phyloP scores from a whole-genome alignment of 92 coral and sea anemone species.

The Palythoa heliodiscus region DNA sequence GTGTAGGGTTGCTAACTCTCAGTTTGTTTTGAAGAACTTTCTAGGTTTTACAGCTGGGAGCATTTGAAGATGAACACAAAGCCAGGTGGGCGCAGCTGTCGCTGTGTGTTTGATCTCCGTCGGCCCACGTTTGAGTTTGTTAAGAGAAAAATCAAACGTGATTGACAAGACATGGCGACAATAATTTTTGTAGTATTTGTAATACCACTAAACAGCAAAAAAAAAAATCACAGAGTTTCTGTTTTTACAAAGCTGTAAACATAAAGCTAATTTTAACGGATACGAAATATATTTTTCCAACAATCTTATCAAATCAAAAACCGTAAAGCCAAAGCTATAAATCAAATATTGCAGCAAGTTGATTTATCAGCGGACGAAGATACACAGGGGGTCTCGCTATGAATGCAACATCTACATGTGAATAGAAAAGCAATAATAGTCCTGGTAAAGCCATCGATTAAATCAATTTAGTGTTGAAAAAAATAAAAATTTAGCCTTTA shows the following conservation, averaged over 20 bases:
- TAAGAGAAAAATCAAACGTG: neutral
- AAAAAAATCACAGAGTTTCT: neutral
- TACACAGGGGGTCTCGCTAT: neutral
- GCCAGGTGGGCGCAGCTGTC: slow-evolving; percentile 9
- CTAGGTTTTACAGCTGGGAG: slow-evolving; percentile 16
- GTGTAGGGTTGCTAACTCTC: no score
- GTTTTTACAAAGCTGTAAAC: neutral
- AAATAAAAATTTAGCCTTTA: no score
- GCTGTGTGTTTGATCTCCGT: neutral
- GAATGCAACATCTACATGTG: neutral
- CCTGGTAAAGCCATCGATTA: neutral
- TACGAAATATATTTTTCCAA: neutral
- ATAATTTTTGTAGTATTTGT: no score
- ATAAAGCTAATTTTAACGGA: neutral
- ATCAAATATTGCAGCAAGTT: neutral
- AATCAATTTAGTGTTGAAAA: neutral
- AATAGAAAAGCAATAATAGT: neutral
- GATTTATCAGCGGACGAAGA: neutral
- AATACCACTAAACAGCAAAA: neutral
- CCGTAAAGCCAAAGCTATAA: no score
- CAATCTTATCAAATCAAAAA: no score
- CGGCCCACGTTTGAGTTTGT: neutral
- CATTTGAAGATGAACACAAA: slow-evolving; percentile 15
- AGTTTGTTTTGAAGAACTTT: slow-evolving; percentile 4
- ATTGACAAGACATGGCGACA: no score